Conservation (phyloP, 2,113 vertebrate species). For the Hystrix cristata region DNA sequence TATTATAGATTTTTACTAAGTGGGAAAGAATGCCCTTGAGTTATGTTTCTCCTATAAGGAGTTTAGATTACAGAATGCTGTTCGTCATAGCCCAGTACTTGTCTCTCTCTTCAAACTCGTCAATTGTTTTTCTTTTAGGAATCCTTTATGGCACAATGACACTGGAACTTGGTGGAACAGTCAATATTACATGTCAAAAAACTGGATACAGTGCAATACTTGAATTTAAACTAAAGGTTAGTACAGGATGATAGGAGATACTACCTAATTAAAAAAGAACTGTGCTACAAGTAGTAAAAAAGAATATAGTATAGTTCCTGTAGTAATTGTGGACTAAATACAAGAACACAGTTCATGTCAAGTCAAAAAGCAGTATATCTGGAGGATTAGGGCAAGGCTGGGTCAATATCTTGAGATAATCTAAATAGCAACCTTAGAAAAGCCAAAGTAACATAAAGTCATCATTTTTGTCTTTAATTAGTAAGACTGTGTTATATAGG, state of each 20-base stretch:
- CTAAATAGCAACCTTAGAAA: neutral
- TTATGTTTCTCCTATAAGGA: neutral
- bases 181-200: slow-evolving; percentile 97
- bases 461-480: slow-evolving; percentile 47
- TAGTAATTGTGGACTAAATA: slow-evolving; percentile 27
- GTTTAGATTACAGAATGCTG: neutral
- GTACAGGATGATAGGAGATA: slow-evolving; percentile 1
- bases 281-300: slow-evolving; percentile 41
- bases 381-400: neutral
- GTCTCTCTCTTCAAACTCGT: neutral
- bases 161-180: slow-evolving; percentile 96
- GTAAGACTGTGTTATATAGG: slow-evolving; percentile 20
- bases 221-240: slow-evolving; percentile 98
- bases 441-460: slow-evolving; percentile 43
- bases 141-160: slow-evolving; percentile 99
- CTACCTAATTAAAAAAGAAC: slow-evolving; percentile 16
- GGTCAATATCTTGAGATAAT: neutral
- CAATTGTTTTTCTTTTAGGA: slow-evolving; percentile 86
- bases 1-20: neutral
- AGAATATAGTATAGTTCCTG: slow-evolving; percentile 14
- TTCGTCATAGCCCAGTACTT: neutral
- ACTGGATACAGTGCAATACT: slow-evolving; percentile 97
- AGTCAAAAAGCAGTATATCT: neutral
- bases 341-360: neutral
- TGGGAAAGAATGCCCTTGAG: neutral